A percentile compares a stretch with the other conserved stretches of the same genome.
Evolutionary conservation across 2,797 vertebrate species (phyloP).

Genomic region (Sarcophilus harrisii): DNA sequence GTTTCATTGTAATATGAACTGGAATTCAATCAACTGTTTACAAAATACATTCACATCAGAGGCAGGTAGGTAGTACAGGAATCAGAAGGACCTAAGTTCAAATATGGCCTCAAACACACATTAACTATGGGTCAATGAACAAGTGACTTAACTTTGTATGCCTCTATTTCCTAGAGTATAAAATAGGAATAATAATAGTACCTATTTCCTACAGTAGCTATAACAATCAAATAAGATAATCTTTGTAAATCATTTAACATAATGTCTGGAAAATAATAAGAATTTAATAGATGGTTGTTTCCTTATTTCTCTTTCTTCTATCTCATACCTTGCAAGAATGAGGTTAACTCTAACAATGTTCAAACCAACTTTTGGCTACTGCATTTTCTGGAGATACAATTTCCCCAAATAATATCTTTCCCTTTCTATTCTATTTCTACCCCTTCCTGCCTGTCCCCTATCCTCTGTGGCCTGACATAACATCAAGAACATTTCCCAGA

Average conservation of each 20-base stretch:
- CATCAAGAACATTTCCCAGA: slow-evolving; percentile 40
- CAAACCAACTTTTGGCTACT: neutral
- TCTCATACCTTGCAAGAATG: neutral
- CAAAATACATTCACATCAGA: neutral
- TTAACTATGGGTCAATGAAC: neutral
- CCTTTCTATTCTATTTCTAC: slow-evolving; percentile 2
- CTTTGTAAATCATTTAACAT: neutral
- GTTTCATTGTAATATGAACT: neutral
- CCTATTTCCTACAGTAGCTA: neutral
- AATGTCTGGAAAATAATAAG: neutral
- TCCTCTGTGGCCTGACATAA: too few relatives aligned
- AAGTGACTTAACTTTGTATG: neutral
- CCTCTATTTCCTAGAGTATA: neutral
- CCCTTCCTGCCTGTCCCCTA: neutral
- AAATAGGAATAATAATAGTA: neutral
- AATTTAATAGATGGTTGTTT: neutral
- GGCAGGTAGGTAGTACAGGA: neutral
- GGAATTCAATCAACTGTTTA: neutral
- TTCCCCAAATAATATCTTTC: neutral
- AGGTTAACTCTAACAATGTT: neutral
- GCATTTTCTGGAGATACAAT: neutral
- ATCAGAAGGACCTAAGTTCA: neutral
- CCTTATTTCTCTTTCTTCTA: neutral
- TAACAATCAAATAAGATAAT: neutral
- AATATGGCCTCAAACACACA: neutral